These are phyloP conservation scores for Cantharis flavilabris DNA, from an alignment of 2,888 invertebrate species.

Conservation along the genomic window DNA sequence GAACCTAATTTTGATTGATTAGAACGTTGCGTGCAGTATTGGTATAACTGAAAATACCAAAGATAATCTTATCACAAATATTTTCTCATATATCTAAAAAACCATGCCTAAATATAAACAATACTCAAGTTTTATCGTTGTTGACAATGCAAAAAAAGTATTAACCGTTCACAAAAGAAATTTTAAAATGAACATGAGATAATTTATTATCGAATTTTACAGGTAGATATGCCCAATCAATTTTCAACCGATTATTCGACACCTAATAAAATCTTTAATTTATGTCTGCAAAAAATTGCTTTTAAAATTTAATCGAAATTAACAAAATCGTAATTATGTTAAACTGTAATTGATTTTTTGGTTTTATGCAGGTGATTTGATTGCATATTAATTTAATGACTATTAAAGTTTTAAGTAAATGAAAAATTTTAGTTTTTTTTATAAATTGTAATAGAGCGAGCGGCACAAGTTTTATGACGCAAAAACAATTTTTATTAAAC, in stretches of 20 bases:
- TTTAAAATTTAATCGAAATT: neutral
- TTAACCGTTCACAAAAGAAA: neutral
- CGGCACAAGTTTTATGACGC: neutral
- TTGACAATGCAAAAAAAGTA: neutral
- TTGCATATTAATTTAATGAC: neutral
- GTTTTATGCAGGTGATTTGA: neutral
- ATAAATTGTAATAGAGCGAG: neutral
- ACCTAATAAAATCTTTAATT: neutral
- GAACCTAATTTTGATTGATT: neutral
- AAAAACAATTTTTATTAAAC: neutral
- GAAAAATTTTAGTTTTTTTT: neutral
- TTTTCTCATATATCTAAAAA: neutral
- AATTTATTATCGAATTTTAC: neutral
- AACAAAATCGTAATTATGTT: neutral
- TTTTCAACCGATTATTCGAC: neutral
- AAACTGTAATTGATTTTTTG: neutral
- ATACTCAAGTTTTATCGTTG: neutral
- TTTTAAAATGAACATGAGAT: neutral
- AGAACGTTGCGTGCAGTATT: neutral
- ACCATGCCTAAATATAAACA: neutral
- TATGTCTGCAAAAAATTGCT: neutral
- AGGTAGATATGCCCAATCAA: neutral
- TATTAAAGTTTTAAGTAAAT: neutral
- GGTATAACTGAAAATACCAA: neutral
- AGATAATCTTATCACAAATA: neutral